Evolutionary conservation across 92 coral and sea anemone species (phyloP).

Genomic region (Epizoanthus rinbou): DNA sequence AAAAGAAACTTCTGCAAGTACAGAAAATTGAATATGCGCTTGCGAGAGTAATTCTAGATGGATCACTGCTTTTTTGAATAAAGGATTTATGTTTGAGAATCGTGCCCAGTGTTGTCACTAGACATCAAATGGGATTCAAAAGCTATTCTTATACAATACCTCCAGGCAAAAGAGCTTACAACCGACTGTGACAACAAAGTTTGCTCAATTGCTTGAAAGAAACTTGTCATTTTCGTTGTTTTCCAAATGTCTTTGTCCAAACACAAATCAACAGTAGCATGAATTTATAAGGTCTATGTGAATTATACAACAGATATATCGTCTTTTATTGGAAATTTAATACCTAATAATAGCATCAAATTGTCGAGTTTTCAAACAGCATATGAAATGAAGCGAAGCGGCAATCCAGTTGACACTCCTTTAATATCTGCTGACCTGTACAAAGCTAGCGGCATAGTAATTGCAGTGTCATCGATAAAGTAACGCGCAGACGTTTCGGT

Average conservation of each 20-base stretch:
- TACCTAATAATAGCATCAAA: background rate
- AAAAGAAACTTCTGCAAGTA: background rate
- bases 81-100: background rate
- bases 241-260: background rate
- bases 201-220: constrained; percentile 8
- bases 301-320: constrained; percentile 12
- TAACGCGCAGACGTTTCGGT: background rate
- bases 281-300: background rate
- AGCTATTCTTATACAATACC: constrained; percentile 6
- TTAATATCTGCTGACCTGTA: constrained; percentile 30
- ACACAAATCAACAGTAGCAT: background rate
- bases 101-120: constrained; percentile 16
- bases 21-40: background rate
- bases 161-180: background rate
- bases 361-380: constrained; percentile 1
- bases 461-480: background rate
- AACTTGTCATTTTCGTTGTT: constrained; percentile 23
- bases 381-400: constrained; percentile 29
- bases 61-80: background rate
- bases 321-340: constrained; percentile 10
- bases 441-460: background rate
- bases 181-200: background rate
- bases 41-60: background rate
- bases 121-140: constrained; percentile 24
- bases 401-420: constrained; percentile 30